Evolutionary conservation across 2,888 invertebrate species (phyloP).

Genomic region (Drosophila imparisetae): DNA sequence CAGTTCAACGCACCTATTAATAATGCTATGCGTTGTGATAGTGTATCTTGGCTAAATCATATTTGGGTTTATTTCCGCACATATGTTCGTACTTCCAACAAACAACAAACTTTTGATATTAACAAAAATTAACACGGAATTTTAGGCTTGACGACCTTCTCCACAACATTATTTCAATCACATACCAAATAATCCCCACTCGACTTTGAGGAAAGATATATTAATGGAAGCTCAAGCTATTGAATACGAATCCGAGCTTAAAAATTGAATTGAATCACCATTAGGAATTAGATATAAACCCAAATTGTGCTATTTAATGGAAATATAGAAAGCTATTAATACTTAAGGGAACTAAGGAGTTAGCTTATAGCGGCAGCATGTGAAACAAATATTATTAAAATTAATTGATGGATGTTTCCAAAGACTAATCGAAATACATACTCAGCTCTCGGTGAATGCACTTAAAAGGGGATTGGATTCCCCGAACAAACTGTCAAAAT

Average conservation of each 20-base stretch:
- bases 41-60: slow-evolving; percentile 32
- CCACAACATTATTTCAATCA: neutral
- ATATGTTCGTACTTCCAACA: slow-evolving; percentile 16
- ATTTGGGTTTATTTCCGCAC: slow-evolving; percentile 50
- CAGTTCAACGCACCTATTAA: slow-evolving; percentile 63
- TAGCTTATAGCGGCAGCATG: neutral
- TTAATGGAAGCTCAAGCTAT: neutral
- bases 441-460: neutral
- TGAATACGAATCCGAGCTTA: neutral
- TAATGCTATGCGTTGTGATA: slow-evolving; percentile 24
- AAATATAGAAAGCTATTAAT: neutral
- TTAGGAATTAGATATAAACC: neutral
- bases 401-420: neutral
- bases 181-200: neutral
- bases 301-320: neutral
- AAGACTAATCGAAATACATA: too few relatives aligned
- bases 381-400: neutral
- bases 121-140: slow-evolving; percentile 27
- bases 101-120: slow-evolving; percentile 1
- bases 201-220: neutral
- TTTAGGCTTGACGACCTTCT: slow-evolving; percentile 21
- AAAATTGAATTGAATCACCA: neutral
- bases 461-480: neutral
- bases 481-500: too few relatives aligned
- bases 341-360: neutral